Evolutionary conservation across 1,140 invertebrate genomes (phyloP), one percentile per base, ranked within the genome.

Genomic region (Pseudomyrmex concolor): DNA sequence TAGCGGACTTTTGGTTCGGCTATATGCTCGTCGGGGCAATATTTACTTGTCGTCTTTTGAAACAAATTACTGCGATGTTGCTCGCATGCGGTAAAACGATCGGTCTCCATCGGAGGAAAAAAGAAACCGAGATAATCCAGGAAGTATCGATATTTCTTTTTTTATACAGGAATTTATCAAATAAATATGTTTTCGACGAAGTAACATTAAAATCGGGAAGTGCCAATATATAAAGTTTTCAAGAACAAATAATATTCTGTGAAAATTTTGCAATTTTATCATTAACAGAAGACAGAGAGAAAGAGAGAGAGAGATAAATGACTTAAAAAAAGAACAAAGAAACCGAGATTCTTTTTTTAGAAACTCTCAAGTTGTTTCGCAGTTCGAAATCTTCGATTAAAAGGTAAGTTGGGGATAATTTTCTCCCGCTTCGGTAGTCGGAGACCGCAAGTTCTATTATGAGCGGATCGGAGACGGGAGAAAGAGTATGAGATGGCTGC

Each of bases 11-110:
- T 83, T 59, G 43, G 19, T 34, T 43, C 71, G 60, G n/a, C 15
- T 17, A 19, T 66, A 34, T 7, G 34, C 17, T 34, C 34, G 62
- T 48, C 43, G 8, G 43, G 19, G 12, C 62, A 51, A 83, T 76
- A 83, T 83, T 76, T 83, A 76, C 80, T 83, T 83, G 80, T 76
- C 80, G 51, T 34, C 62, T 54, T 83, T 76, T 48, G 62, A 50
- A 66, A 83, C 71, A 76, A 83, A 83, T 83, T 83, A 76, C 60
- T 70, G 60, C 51, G 70, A 5, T 34, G 60, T 66, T 73, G 59
- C 66, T 74, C 78, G 78, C 68, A 64, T 63, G 25, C 48, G 25
- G 64, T 54, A 19, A 45, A 50, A 51, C 60, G 51, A 77, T 13
- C 62, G 34, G 34, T 77, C 34, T 17, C 7, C 50, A 15, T 25